Evolutionary conservation across 2,888 invertebrate genomes (phyloP).

Genomic region (Lycophotia porphyrea): DNA sequence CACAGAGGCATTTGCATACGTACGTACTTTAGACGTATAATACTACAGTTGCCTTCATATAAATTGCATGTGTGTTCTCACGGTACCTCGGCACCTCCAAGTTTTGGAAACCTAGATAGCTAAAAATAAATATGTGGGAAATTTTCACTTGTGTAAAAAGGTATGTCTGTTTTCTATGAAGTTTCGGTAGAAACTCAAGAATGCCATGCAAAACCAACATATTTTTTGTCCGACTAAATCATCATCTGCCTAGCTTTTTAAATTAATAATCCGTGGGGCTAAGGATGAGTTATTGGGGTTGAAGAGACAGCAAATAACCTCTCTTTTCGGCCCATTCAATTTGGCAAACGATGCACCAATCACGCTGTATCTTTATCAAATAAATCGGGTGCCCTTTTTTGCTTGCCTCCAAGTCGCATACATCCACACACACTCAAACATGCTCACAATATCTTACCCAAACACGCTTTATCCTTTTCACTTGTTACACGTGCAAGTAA

Average conservation of each 20-base stretch:
- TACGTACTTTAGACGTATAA: conserved; percentile 18
- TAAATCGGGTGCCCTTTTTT: neutral
- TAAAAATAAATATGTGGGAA: conserved; percentile 28
- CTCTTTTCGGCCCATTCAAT: neutral
- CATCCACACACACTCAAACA: neutral
- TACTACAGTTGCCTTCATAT: conserved; percentile 37
- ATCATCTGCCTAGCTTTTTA: neutral
- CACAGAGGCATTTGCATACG: conserved; percentile 38
- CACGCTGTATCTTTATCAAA: neutral
- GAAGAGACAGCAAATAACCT: neutral
- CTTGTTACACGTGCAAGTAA: neutral
- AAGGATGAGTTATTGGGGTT: neutral
- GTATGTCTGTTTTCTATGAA: too few species aligned
- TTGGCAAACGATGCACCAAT: neutral
- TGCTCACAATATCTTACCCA: neutral
- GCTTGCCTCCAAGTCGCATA: neutral
- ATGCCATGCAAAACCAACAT: neutral
- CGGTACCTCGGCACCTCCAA: neutral
- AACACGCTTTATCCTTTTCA: conserved; percentile 14
- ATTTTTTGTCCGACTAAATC: neutral
- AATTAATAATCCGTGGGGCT: neutral
- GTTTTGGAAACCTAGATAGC: neutral
- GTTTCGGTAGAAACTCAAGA: neutral
- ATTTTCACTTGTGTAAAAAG: neutral
- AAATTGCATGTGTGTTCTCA: conserved; percentile 39